Base-by-base conservation (phyloP, 2,797 vertebrate species). In the Mustela erminea region DNA sequence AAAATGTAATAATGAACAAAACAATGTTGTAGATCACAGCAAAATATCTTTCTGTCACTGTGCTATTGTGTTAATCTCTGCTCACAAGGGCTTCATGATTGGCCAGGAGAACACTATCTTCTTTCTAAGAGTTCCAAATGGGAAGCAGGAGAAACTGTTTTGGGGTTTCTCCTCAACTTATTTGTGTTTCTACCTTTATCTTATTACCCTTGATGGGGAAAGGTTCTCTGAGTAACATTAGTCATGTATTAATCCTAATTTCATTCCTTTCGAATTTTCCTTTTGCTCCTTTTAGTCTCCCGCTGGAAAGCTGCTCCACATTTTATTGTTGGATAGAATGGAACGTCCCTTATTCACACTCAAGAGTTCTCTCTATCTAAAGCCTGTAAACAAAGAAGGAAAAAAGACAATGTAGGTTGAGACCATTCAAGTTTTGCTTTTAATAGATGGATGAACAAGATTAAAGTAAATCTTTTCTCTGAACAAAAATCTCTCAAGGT, bases 281-380 rank as follows among this genome's bases (percentile, higher is more conserved):
- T n/a, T 78, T 72, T 74, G 64, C 6, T 58, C 32, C 27, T 82
- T 17, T 15, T 54, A 52, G 20, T 82, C 4, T 96, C 75, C 38
- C 2, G 29, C 29, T 75, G 49, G 4, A 58, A 92, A 93, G 29
- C 0, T 10, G 92, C 46, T 88, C n/a, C 21, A 11, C 21, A 11
- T 89, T 92, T 77, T 41, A 66, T 74, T 97, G 41, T 25, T 80
- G 74, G 43, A 25, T 49, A 96, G 75, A 90, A 72, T 41, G 46
- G 3, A 68, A 80, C 70, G 27, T n/a, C 1, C 17, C n/a, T 92
- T 49, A 77, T 38, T 72, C 52, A 56, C 46, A 60, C 54, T 87
- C 32, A 85, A 85, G 23, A 77, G 25, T 96, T 78, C 35, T 70
- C 23, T n/a, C 38, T 81, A 29, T 70, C n/a, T 93, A 81, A 46